Evolutionary conservation across 2,113 vertebrate species (phyloP).

Genomic region (Tychaedon coryphoeus): DNA sequence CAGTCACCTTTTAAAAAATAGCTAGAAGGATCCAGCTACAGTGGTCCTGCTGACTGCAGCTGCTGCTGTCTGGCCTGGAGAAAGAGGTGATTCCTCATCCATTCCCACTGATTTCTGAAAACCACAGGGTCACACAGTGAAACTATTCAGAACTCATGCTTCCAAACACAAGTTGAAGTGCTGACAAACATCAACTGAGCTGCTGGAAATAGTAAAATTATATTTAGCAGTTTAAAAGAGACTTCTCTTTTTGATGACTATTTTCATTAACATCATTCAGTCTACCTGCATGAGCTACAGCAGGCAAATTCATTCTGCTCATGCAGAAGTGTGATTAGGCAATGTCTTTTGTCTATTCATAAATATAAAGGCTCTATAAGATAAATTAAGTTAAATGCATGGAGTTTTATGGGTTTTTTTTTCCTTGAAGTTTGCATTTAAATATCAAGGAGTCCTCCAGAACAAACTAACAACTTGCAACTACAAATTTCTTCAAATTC

Average conservation of each 20-base stretch:
- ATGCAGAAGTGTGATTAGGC: neutral
- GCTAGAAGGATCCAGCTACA: neutral
- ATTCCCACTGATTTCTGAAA: neutral
- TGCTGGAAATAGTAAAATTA: neutral
- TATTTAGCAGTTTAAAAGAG: neutral
- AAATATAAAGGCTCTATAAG: neutral
- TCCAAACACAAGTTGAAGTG: neutral
- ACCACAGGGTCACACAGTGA: neutral
- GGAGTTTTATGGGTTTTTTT: neutral
- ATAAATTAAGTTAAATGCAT: neutral
- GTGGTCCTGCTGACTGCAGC: neutral
- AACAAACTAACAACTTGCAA: neutral
- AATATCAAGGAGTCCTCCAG: neutral
- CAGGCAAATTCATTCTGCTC: neutral
- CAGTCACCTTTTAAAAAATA: neutral
- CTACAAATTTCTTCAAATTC: neutral
- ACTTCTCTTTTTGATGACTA: neutral
- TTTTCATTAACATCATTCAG: neutral
- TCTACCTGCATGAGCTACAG: neutral
- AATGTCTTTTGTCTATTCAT: neutral
- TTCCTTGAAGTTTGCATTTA: neutral
- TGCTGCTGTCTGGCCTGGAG: neutral
- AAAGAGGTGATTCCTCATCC: neutral
- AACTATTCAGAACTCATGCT: neutral
- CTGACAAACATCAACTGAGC: neutral